Percentiles rank a stretch among this genome's conserved stretches.
Evolutionary conservation across 2,888 invertebrate genomes (phyloP).

Genomic region (Brachynemurus nebulosus): DNA sequence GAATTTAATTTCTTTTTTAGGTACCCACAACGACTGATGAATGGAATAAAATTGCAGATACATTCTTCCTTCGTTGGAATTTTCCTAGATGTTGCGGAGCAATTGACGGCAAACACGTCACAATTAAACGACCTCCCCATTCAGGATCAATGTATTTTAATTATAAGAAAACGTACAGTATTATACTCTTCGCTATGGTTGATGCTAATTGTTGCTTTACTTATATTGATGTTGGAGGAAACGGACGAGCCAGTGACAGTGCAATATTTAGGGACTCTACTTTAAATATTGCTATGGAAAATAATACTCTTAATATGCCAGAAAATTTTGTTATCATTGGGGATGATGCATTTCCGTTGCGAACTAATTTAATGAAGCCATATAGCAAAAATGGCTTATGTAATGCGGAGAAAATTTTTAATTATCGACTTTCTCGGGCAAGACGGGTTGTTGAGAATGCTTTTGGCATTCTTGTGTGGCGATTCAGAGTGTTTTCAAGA

Average conservation of each 20-base stretch:
- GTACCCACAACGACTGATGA: background rate
- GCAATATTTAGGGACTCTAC: constrained; percentile 16
- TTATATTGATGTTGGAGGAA: constrained; percentile 14
- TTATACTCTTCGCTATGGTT: constrained; percentile 16
- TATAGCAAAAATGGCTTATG: constrained; percentile 12
- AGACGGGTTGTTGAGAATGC: constrained; percentile 17
- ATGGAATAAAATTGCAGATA: constrained; percentile 11
- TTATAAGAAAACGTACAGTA: constrained; percentile 15
- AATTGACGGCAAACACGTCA: constrained; percentile 17
- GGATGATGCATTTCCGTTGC: constrained; percentile 19
- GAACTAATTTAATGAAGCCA: constrained; percentile 14
- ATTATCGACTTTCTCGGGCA: constrained; percentile 19
- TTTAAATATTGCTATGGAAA: constrained; percentile 14
- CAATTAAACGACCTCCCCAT: constrained; percentile 15
- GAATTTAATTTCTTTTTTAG: background rate
- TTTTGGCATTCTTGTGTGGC: constrained; percentile 18
- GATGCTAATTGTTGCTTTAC: constrained; percentile 16
- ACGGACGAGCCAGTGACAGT: constrained; percentile 16
- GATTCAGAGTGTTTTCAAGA: constrained; percentile 15
- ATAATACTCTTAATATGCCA: constrained; percentile 14
- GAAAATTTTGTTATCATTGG: constrained; percentile 13
- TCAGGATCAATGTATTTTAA: constrained; percentile 17
- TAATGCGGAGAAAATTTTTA: constrained; percentile 16
- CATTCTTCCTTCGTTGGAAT: constrained; percentile 16
- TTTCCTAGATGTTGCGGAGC: constrained; percentile 15